phyloP scores from a whole-genome alignment of 2,888 invertebrate species.

The Taphrorychus bicolor region DNA sequence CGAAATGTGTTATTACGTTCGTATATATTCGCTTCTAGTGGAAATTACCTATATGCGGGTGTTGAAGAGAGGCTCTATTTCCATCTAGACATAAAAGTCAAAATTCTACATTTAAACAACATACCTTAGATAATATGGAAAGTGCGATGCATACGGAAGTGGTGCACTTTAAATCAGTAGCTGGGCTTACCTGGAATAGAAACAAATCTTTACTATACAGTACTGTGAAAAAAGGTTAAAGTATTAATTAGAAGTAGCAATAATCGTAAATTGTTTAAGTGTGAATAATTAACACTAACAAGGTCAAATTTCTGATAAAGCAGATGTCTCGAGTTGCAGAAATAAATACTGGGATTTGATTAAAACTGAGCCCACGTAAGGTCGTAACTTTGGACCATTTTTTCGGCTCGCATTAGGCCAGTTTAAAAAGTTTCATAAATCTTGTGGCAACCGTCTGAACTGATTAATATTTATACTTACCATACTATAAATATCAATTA shows the following conservation, averaged over 20 bases:
- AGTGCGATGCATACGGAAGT: not conserved
- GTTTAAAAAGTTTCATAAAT: constrained; percentile 22
- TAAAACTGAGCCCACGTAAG: constrained; percentile 25
- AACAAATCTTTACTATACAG: too few relatives aligned
- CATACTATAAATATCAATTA: constrained; percentile 31
- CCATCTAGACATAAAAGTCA: not conserved
- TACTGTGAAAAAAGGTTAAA: too few relatives aligned
- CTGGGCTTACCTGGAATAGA: too few relatives aligned
- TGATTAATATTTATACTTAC: constrained; percentile 29
- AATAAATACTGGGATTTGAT: constrained; percentile 15
- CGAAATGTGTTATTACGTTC: not conserved
- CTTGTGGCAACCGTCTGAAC: not conserved
- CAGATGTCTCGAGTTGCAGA: constrained; percentile 4
- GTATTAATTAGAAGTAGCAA: too few relatives aligned
- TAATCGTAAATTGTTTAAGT: not conserved
- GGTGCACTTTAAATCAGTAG: too few relatives aligned
- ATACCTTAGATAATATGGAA: not conserved
- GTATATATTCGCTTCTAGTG: not conserved
- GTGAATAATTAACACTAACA: constrained; percentile 2
- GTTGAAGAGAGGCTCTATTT: not conserved
- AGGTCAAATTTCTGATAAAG: not conserved
- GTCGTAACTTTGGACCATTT: constrained; percentile 6
- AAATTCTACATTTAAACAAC: not conserved
- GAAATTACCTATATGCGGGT: not conserved
- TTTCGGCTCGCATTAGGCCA: constrained; percentile 23